Conservation (phyloP, 2,888 invertebrate genomes). For the Cantharis flavilabris region DNA sequence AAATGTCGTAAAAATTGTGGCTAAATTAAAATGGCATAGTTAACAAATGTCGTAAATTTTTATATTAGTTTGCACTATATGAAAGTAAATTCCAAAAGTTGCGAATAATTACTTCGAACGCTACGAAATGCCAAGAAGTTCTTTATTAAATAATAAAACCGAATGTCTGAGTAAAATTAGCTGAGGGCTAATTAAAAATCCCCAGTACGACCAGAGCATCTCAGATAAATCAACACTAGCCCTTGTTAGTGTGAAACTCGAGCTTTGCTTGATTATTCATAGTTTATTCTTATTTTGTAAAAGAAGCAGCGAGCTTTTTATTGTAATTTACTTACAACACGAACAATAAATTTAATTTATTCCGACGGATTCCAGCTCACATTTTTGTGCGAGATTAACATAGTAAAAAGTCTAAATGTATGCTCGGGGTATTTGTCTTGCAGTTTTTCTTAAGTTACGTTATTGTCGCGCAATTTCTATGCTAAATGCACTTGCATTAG, state of each 20-base stretch:
- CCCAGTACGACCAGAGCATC: slow-evolving; percentile 37
- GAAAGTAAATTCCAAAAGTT: slow-evolving; percentile 22
- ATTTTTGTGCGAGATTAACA: slow-evolving; percentile 26
- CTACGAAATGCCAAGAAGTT: slow-evolving; percentile 34
- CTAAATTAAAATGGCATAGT: slow-evolving; percentile 28
- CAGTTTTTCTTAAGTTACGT: slow-evolving; percentile 17
- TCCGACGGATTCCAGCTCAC: slow-evolving; percentile 25
- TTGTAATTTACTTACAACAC: slow-evolving; percentile 36
- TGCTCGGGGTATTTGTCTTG: slow-evolving; percentile 15
- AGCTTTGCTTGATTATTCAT: slow-evolving; percentile 39
- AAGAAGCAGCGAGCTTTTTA: slow-evolving; percentile 29
- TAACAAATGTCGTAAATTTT: slow-evolving; percentile 27
- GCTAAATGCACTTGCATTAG: slow-evolving; percentile 42
- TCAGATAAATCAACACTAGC: slow-evolving; percentile 43
- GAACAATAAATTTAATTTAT: slow-evolving; percentile 38
- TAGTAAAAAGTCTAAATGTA: slow-evolving; percentile 23
- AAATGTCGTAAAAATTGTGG: slow-evolving; percentile 29
- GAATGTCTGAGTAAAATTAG: slow-evolving; percentile 43
- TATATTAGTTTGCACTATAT: slow-evolving; percentile 25
- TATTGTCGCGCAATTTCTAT: slow-evolving; percentile 36
- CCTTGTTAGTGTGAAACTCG: slow-evolving; percentile 37
- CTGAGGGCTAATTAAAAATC: slow-evolving; percentile 47
- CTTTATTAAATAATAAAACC: slow-evolving; percentile 46
- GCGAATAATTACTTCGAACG: slow-evolving; percentile 24
- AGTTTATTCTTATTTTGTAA: slow-evolving; percentile 39